Percentiles rank a stretch among this genome's conserved stretches.
phyloP scores from a whole-genome alignment of 2,113 vertebrate species.

The Holacanthus passer region DNA sequence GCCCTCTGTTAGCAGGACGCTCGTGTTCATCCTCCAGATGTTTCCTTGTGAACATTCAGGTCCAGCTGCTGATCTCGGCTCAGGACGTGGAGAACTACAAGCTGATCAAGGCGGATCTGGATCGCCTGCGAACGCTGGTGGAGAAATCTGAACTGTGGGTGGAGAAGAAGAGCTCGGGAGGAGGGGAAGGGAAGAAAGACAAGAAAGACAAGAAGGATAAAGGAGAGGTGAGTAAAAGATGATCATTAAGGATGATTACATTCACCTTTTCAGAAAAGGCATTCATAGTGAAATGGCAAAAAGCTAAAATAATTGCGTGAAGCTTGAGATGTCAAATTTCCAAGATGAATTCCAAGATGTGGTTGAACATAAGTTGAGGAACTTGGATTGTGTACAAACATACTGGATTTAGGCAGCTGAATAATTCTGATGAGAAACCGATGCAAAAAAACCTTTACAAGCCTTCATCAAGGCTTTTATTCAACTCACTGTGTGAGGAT shows the following conservation, averaged over 20 bases:
- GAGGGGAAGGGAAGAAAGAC: slow-evolving; percentile 82
- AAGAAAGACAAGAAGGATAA: slow-evolving; percentile 78
- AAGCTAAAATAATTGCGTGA: not conserved
- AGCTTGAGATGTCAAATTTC: not conserved
- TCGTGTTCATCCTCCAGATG: not conserved
- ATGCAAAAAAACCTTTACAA: not conserved
- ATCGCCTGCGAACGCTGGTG: slow-evolving; percentile 95
- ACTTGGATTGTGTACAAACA: no score
- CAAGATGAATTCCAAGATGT: no score
- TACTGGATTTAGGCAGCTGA: not conserved
- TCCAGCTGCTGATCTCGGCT: slow-evolving; percentile 94
- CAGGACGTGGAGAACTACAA: slow-evolving; percentile 99
- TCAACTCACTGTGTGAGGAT: not conserved
- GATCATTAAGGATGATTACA: not conserved
- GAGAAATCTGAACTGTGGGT: slow-evolving; percentile 99
- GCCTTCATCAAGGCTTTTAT: not conserved
- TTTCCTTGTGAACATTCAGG: slow-evolving; percentile 74
- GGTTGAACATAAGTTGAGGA: not conserved
- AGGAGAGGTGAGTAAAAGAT: slow-evolving; percentile 62
- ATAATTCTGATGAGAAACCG: not conserved
- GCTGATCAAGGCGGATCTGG: slow-evolving; percentile 94
- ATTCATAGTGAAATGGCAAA: not conserved
- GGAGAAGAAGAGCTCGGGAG: slow-evolving; percentile 92
- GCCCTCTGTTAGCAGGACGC: not conserved
- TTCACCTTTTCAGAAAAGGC: not conserved